Conservation (phyloP, 2,888 invertebrate genomes). For the Phalera bucephala region DNA sequence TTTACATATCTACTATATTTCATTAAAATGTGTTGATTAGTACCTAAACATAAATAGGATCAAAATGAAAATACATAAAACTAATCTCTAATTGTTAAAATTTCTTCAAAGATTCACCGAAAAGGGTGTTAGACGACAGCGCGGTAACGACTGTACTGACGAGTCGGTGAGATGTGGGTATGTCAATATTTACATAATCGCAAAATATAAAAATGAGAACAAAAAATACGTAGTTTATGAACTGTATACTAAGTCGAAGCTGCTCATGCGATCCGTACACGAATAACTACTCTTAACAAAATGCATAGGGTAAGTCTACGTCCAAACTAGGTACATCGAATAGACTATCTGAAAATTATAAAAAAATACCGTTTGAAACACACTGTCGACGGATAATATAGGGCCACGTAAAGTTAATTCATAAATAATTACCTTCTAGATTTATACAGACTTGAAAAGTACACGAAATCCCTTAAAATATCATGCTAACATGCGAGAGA, state of each 20-base stretch:
- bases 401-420: constrained; percentile 25
- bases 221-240: no score
- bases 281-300: constrained; percentile 50
- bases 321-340: constrained; percentile 38
- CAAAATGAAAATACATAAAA: constrained; percentile 49
- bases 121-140: constrained; percentile 25
- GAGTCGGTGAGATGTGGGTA: constrained; percentile 29
- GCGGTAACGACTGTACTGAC: constrained; percentile 11
- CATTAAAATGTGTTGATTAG: constrained; percentile 60
- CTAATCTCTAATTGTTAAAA: constrained; percentile 56
- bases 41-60: constrained; percentile 65
- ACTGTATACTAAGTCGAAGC: constrained; percentile 43
- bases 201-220: constrained; percentile 36
- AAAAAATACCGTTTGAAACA: constrained; percentile 26
- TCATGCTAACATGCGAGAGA: constrained; percentile 19
- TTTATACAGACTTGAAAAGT: constrained; percentile 27
- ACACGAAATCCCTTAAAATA: constrained; percentile 12
- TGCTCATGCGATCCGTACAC: constrained; percentile 41
- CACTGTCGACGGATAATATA: constrained; percentile 30
- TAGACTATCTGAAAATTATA: constrained; percentile 34
- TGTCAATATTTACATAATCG: constrained; percentile 53
- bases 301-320: constrained; percentile 42
- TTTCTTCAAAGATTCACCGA: constrained; percentile 34
- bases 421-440: constrained; percentile 28
- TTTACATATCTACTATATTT: constrained; percentile 40